These are phyloP conservation scores for Thinocorus orbignyianus DNA, from an alignment of 2,113 vertebrate species.

Conservation along the genomic window DNA sequence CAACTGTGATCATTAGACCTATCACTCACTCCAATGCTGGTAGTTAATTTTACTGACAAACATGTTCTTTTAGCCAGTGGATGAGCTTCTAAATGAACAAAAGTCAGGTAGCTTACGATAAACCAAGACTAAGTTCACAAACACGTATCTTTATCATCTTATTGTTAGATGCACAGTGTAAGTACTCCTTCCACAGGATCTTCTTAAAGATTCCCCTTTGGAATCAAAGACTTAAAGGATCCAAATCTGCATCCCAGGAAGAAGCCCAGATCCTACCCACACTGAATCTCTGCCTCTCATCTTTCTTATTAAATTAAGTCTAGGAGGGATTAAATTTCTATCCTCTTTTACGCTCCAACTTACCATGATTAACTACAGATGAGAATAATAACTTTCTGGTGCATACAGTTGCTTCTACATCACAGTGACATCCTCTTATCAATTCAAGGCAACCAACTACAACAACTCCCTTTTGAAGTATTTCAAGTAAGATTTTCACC, in stretches of 20 bases:
- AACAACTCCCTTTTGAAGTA: slow-evolving; percentile 7
- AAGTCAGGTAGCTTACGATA: background rate
- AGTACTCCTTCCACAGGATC: background rate
- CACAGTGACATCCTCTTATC: background rate
- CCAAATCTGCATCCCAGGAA: background rate
- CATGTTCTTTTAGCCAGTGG: background rate
- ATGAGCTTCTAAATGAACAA: background rate
- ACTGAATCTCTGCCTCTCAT: background rate
- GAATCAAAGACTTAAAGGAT: background rate
- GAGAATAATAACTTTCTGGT: background rate
- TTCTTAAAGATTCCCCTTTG: background rate
- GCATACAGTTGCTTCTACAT: background rate
- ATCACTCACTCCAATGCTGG: background rate
- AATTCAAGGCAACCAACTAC: background rate
- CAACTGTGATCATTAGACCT: background rate
- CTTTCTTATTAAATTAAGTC: slow-evolving; percentile 21
- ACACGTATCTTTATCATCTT: background rate
- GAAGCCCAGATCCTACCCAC: background rate
- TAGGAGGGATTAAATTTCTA: slow-evolving; percentile 15
- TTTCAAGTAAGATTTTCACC: slow-evolving; percentile 16
- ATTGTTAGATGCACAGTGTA: background rate
- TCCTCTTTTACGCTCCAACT: background rate
- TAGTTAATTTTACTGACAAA: background rate
- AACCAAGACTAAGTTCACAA: background rate
- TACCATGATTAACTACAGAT: background rate